A percentile compares a stretch with the other conserved stretches of the same genome.
These are phyloP conservation scores for Amphilophus citrinellus DNA, from an alignment of 2,113 vertebrate genomes.

Conservation along the genomic window DNA sequence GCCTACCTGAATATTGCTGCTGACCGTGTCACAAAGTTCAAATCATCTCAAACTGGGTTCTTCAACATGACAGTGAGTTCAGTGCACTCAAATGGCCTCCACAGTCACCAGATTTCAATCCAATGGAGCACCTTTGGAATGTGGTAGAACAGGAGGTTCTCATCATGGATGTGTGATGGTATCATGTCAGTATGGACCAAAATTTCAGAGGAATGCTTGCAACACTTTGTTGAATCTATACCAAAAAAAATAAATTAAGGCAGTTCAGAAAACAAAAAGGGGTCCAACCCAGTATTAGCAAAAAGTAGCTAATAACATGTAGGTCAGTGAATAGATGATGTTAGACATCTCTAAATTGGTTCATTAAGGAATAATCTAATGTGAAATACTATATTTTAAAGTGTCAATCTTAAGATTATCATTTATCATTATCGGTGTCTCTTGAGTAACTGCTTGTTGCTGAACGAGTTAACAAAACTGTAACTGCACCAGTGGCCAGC, in stretches of 20 bases:
- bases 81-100: too few species aligned
- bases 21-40: background rate
- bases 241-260: background rate
- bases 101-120: too few species aligned
- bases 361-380: background rate
- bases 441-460: background rate
- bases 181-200: background rate
- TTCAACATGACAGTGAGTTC: too few species aligned
- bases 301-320: background rate
- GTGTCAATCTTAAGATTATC: background rate
- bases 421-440: background rate
- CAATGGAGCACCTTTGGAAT: background rate
- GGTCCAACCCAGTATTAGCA: background rate
- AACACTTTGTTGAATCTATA: background rate
- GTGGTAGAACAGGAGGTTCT: background rate
- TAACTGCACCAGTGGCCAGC: background rate
- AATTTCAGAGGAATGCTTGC: background rate
- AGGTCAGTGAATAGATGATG: background rate
- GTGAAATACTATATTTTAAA: conserved; percentile 7
- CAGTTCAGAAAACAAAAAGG: background rate
- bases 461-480: background rate
- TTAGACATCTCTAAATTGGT: background rate
- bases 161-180: background rate
- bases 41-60: background rate
- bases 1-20: background rate